Evolutionary conservation across 2,888 invertebrate genomes (phyloP).

Genomic region (Dorcus parallelipipedus): DNA sequence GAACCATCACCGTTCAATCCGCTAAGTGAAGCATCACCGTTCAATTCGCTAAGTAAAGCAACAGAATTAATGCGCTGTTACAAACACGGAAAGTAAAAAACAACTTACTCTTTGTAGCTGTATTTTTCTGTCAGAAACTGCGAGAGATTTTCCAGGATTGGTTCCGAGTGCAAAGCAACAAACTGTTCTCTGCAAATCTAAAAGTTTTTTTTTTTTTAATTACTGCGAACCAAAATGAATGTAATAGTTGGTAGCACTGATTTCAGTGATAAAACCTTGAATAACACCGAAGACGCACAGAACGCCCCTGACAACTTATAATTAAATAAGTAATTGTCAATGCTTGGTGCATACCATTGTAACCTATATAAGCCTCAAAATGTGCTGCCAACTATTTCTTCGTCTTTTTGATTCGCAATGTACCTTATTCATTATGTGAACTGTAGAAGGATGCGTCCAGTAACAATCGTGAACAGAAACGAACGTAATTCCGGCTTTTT

Average conservation of each 20-base stretch:
- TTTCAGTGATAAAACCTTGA: too few species aligned
- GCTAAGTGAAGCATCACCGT: slow-evolving; percentile 53
- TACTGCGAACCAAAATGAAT: too few species aligned
- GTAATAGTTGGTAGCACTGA: too few species aligned
- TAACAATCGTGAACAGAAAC: slow-evolving; percentile 99
- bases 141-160: slow-evolving; percentile 85
- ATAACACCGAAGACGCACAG: too few species aligned
- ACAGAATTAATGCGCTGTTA: too few species aligned
- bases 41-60: slow-evolving; percentile 47
- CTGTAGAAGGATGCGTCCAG: slow-evolving; percentile 94
- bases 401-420: too few species aligned
- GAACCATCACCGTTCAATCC: slow-evolving; percentile 53
- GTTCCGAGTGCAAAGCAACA: slow-evolving; percentile 90
- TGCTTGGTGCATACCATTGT: too few species aligned
- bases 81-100: not conserved
- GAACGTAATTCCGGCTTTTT: slow-evolving; percentile 79
- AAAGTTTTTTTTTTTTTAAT: slow-evolving; percentile 16
- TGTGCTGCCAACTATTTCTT: too few species aligned
- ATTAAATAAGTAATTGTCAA: too few species aligned
- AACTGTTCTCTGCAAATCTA: slow-evolving; percentile 97
- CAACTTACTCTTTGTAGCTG: slow-evolving; percentile 60
- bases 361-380: too few species aligned
- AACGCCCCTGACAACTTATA: too few species aligned
- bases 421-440: slow-evolving; percentile 85
- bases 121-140: slow-evolving; percentile 67